Evolutionary conservation across 2,113 vertebrate species (phyloP).

Genomic region (Crotalus horridus): DNA sequence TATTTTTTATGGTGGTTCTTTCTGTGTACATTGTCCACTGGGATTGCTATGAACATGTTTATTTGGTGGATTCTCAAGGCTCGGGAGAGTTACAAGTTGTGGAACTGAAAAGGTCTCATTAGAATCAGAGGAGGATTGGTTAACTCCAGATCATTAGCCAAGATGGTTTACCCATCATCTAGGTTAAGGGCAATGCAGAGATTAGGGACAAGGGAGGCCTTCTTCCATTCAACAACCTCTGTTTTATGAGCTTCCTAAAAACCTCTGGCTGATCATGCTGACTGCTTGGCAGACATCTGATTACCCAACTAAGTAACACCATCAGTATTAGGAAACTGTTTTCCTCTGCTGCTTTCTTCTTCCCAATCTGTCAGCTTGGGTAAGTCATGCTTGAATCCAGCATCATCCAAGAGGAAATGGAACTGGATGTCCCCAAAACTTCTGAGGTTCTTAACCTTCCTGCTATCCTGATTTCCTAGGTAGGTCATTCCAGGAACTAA

Average conservation of each 20-base stretch:
- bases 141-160: background rate
- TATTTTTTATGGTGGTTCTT: no score
- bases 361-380: background rate
- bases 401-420: background rate
- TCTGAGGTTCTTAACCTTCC: background rate
- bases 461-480: fast-evolving
- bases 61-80: no score
- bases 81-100: no score
- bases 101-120: no score
- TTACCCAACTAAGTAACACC: background rate
- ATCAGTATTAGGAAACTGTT: background rate
- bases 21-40: no score
- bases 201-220: background rate
- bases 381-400: background rate
- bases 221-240: background rate
- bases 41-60: no score
- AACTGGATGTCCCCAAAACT: background rate
- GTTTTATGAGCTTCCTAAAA: background rate
- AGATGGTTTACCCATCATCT: background rate
- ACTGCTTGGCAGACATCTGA: background rate
- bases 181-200: background rate
- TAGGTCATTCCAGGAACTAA: background rate
- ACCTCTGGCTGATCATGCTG: background rate
- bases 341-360: background rate
- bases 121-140: background rate